These are phyloP conservation scores for Tolypeutes matacus DNA, from an alignment of 2,797 vertebrate genomes.

Conservation along the genomic window DNA sequence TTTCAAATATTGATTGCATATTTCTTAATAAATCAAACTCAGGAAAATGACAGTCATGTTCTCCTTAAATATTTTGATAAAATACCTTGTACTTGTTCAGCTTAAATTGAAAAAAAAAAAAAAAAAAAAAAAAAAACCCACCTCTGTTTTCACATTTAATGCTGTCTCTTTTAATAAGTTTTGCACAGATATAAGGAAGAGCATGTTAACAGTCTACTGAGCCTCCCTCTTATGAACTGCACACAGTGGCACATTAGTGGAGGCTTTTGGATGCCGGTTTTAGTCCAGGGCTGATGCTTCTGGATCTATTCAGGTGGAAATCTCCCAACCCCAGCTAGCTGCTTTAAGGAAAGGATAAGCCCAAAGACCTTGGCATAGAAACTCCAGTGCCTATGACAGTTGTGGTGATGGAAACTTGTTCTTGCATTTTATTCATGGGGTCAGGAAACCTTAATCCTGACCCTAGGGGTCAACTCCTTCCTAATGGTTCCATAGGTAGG, in stretches of 20 bases:
- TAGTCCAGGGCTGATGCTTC: not conserved
- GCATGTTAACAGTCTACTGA: not conserved
- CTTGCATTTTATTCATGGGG: not conserved
- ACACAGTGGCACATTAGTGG: not conserved
- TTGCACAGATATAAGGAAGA: not conserved
- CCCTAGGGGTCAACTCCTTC: not conserved
- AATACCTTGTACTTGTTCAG: constrained; percentile 37
- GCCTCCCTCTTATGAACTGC: no score
- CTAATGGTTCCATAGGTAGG: not conserved
- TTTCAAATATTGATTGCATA: constrained; percentile 65
- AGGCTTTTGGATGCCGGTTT: not conserved
- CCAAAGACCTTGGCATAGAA: not conserved
- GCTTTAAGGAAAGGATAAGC: not conserved
- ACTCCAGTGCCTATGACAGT: not conserved
- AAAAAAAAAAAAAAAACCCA: not conserved
- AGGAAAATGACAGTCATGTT: constrained; percentile 60
- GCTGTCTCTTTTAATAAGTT: constrained; percentile 14
- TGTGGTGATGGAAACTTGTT: not conserved
- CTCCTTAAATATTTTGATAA: constrained; percentile 71
- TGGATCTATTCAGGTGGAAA: not conserved
- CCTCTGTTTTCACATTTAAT: not conserved
- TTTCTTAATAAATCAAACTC: constrained; percentile 72
- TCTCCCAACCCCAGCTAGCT: not conserved
- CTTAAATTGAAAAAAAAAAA: not conserved
- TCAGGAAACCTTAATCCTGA: not conserved